A percentile compares a stretch with the other conserved stretches of the same genome.
Evolutionary conservation across 1,140 invertebrate species (phyloP).

Genomic region (Paramacrobiotus metropolitanus): DNA sequence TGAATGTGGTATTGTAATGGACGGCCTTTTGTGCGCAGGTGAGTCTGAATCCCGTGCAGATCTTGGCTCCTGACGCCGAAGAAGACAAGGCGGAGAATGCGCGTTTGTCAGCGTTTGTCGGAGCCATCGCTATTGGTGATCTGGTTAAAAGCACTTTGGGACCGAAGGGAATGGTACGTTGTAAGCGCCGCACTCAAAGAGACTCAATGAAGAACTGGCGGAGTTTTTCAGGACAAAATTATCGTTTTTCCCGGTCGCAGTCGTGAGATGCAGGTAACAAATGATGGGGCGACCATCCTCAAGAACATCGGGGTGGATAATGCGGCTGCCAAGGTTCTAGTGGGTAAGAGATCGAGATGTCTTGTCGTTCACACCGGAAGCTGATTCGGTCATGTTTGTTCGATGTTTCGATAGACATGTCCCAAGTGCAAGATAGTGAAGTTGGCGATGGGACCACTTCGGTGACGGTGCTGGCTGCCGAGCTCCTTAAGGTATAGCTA

Average conservation of each 20-base stretch:
- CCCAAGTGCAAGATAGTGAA: slow-evolving; percentile 95
- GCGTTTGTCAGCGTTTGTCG: slow-evolving; percentile 82
- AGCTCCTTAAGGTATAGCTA: slow-evolving; percentile 26
- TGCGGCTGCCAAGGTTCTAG: slow-evolving; percentile 91
- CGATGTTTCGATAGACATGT: slow-evolving; percentile 46
- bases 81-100: slow-evolving; percentile 85
- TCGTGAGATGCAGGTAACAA: slow-evolving; percentile 82
- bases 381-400: no score
- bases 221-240: slow-evolving; percentile 56
- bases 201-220: not conserved
- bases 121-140: slow-evolving; percentile 94
- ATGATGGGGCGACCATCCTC: slow-evolving; percentile 96
- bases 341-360: slow-evolving; percentile 28
- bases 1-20: no score
- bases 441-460: slow-evolving; percentile 99
- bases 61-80: slow-evolving; percentile 80
- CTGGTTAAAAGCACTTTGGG: slow-evolving; percentile 91
- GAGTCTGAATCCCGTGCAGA: slow-evolving; percentile 62
- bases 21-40: slow-evolving; percentile 13
- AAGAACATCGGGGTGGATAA: slow-evolving; percentile 93
- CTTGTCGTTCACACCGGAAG: no score
- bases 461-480: slow-evolving; percentile 61
- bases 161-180: slow-evolving; percentile 77
- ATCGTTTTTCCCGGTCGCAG: slow-evolving; percentile 56
- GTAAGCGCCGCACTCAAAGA: no score